Conservation (phyloP, 2,888 invertebrate species). For the Pyrrhia umbra region DNA sequence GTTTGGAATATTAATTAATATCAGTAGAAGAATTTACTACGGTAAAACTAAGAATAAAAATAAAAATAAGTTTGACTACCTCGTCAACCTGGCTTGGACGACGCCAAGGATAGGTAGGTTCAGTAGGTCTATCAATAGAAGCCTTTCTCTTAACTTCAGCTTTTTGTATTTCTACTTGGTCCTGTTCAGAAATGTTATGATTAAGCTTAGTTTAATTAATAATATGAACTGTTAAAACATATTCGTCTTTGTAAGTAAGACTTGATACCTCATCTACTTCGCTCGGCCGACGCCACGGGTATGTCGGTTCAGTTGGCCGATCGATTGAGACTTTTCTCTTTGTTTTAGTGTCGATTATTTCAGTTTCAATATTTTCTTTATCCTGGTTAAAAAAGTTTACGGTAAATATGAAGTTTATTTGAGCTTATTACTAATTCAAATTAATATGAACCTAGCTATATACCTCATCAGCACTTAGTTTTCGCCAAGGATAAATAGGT, state of each 20-base stretch:
- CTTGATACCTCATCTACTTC: conserved; percentile 47
- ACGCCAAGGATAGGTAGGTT: conserved; percentile 52
- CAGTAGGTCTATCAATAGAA: conserved; percentile 51
- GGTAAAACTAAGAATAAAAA: not conserved
- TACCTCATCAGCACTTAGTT: conserved; percentile 68
- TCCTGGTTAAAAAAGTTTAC: conserved; percentile 53
- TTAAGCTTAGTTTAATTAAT: not conserved
- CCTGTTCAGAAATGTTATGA: conserved; percentile 48
- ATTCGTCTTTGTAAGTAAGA: conserved; percentile 6
- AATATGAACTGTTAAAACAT: not conserved
- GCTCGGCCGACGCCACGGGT: conserved; percentile 42
- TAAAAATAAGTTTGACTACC: conserved; percentile 41
- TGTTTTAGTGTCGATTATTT: conserved; percentile 48
- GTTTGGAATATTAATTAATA: conserved; percentile 17
- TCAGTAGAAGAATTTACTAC: conserved; percentile 4
- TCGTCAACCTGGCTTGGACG: conserved; percentile 52
- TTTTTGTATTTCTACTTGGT: conserved; percentile 46
- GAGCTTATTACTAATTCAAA: not conserved
- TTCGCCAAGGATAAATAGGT: conserved; percentile 61
- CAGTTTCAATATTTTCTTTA: conserved; percentile 60
- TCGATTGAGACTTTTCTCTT: conserved; percentile 61
- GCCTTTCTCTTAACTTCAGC: conserved; percentile 38
- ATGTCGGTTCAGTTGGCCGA: conserved; percentile 60
- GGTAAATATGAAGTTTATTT: not conserved
- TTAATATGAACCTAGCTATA: not conserved